A percentile compares a stretch with the other conserved stretches of the same genome.
phyloP scores from a whole-genome alignment of 2,888 invertebrate species.

The Apamea sordens region DNA sequence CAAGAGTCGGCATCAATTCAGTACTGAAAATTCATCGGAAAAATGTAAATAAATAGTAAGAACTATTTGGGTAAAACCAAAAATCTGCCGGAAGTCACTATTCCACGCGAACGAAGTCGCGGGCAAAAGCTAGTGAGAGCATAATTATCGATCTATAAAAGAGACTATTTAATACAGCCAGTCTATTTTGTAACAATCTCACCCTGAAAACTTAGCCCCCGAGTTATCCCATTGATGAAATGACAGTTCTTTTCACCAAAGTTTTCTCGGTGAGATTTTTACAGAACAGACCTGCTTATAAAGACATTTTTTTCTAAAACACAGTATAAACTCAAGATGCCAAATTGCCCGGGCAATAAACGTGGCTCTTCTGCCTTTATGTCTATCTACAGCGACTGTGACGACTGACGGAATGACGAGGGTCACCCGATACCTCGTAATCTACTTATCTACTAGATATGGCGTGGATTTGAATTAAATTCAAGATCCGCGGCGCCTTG shows the following conservation, averaged over 20 bases:
- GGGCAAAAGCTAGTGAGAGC: too few relatives aligned
- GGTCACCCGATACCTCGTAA: constrained; percentile 58
- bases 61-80: too few relatives aligned
- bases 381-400: neutral
- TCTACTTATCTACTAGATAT: constrained; percentile 56
- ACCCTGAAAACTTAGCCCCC: neutral
- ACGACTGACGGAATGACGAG: constrained; percentile 40
- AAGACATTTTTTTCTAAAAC: neutral
- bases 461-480: constrained; percentile 62
- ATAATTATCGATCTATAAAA: neutral
- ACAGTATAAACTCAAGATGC: too few relatives aligned
- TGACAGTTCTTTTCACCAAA: neutral
- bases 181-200: neutral
- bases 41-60: too few relatives aligned
- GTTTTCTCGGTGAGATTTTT: neutral
- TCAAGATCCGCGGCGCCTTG: constrained; percentile 43
- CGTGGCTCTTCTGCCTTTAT: constrained; percentile 33
- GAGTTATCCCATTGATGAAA: too few relatives aligned
- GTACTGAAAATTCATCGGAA: too few relatives aligned
- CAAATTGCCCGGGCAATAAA: neutral
- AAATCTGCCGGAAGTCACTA: too few relatives aligned
- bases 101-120: too few relatives aligned
- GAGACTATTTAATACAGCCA: neutral
- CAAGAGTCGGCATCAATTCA: too few relatives aligned
- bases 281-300: neutral